Percentiles rank a stretch among this genome's conserved stretches.
These are phyloP conservation scores for Engraulis encrasicolus DNA, from an alignment of 2,113 vertebrate genomes.

Conservation along the genomic window DNA sequence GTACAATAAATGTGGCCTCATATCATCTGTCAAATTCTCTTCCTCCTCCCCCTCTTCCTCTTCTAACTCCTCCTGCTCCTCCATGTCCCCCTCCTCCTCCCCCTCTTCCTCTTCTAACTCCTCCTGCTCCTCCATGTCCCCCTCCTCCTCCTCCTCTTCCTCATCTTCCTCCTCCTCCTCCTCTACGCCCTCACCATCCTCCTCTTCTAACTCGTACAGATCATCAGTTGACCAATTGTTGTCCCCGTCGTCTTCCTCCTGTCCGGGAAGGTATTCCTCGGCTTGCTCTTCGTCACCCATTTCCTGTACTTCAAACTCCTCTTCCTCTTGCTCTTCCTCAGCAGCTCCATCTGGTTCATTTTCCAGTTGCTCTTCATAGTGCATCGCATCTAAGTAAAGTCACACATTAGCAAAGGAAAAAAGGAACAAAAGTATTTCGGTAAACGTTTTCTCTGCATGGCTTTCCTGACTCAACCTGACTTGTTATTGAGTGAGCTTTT, in stretches of 20 bases:
- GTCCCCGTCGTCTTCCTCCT: conserved; percentile 54
- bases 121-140: too few relatives aligned
- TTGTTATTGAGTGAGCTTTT: too few relatives aligned
- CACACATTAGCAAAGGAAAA: neutral
- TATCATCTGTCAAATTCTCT: too few relatives aligned
- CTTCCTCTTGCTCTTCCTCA: conserved; percentile 45
- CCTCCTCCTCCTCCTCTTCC: neutral
- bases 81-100: too few relatives aligned
- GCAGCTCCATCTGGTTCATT: conserved; percentile 52
- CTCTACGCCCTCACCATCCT: conserved; percentile 56
- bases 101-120: too few relatives aligned
- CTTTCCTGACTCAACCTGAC: too few relatives aligned
- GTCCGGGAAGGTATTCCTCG: conserved; percentile 37
- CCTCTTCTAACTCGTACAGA: conserved; percentile 56
- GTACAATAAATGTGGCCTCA: too few relatives aligned
- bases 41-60: too few relatives aligned
- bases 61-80: too few relatives aligned
- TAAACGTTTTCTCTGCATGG: too few relatives aligned
- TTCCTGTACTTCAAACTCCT: neutral
- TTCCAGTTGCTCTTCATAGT: conserved; percentile 57
- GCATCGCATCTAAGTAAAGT: conserved; percentile 12
- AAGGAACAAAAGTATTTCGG: too few relatives aligned
- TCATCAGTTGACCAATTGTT: conserved; percentile 45
- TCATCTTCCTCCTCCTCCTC: conserved; percentile 31
- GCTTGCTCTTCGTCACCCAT: neutral